Base-by-base conservation (phyloP, 2,888 invertebrate species). In the Myopa tessellatipennis region DNA sequence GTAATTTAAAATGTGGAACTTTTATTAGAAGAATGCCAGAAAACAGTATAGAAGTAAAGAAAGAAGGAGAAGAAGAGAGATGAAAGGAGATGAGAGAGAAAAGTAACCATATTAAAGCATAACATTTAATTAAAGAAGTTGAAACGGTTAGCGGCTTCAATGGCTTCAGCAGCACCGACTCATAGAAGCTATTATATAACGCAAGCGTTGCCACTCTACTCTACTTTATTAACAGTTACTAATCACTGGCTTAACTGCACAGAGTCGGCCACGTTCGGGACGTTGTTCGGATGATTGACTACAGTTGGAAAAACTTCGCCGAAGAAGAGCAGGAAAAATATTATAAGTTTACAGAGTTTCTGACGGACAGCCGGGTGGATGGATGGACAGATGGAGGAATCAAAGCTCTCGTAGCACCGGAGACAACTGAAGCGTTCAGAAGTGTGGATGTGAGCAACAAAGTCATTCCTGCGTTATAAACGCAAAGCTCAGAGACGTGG, bases 181-280 rank as follows among this genome's bases (percentile, higher is more conserved):
- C 26, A 60, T 8, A 50, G 14, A 69, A 50, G 34, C 12, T 10
- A 16, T 70, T 52, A 36, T 36, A 16, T 55, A 70, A 70, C 18
- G 61, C 18, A 26, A n/a, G 52, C 38, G 26, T 58, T n/a, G 50
- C 55, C 8, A 55, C 38, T 61, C 55, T 58, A 74, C 55, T 74
- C 55, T 58, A 55, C 18, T 74, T 55, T 55, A 18, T 52, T 36
- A 67, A 67, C 74, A 38, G 74, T 74, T 74, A 38, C 52, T 65
- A 52, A 67, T 74, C 52, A 67, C 67, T 38, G 16, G 61, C 18
- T 45, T 73, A 60, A 61, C 73, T 73, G 26, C 58, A 14, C 18
- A 60, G 40, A 3, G 36, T 26, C 16, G 1, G 55, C 14, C 52
- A 40, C n/a, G 38, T 14, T 55, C 34, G 26, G 50, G n/a, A 36